Evolutionary conservation across 2,113 vertebrate species (phyloP), one percentile per base, ranked within the genome.

Genomic region (Spilogale gracilis): DNA sequence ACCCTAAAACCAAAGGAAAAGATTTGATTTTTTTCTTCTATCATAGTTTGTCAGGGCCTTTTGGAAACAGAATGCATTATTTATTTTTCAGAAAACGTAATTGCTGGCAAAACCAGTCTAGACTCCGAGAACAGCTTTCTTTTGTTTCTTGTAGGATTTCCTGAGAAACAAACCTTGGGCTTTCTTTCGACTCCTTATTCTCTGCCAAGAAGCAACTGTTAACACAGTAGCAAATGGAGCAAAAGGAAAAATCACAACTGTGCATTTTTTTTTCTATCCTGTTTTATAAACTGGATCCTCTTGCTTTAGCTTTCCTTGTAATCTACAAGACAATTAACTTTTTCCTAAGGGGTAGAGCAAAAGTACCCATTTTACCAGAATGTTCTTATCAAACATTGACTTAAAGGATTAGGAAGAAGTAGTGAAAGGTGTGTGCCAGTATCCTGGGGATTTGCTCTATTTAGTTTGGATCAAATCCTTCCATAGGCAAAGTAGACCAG

Each of bases 61-160:
- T 97, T 89, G 89, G 84, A 98, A 98, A 92, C 50, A 97, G 91
- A 96, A 98, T 98, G 84, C 80, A 97, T 97, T 79, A 94, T 98
- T 98, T 98, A 98, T 98, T 97, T 92, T 96, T 94, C 63, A 95
- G 76, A 96, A 97, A 97, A 96, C 69, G 87, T 91, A 98, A 98
- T 97, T 98, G 60, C 56, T 94, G 88, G 38, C 93, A 97, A 94
- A 97, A 60, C 80, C 95, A 96, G 73, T 97, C 48, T 93, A 23
- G 63, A 97, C 93, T 97, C 48, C 95, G 82, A 97, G 97, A 95
- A 85, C 91, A 94, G 30, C 27, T 97, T 97, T 90, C 67, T 97
- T 98, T 95, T 84, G 56, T 97, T 92, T 54, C 0, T 83, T 86
- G 48, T 90, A 30, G 43, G 61, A 88, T 97, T 98, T 98, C 69